Evolutionary conservation across 2,797 vertebrate species (phyloP), one percentile per base, ranked within the genome.

Genomic region (Eulemur mongoz): DNA sequence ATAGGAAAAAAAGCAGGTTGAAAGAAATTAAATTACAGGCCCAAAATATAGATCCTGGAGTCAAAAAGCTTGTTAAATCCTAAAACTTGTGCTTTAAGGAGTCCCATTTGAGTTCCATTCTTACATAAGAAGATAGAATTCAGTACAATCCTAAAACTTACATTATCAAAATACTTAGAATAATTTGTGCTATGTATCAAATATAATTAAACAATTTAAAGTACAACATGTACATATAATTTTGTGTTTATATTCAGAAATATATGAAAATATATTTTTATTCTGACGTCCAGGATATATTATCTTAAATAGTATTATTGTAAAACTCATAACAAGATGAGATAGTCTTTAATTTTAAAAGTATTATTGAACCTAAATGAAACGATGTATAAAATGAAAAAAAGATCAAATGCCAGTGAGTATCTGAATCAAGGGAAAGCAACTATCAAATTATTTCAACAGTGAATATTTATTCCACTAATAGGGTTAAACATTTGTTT

Each of bases 401-500:
- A 89, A 87, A 89, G 23, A 70, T 30, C 79, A 94, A 94, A 89
- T 83, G 15, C 32, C 69, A 96, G 63, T 22, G 82, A 65, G 30
- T 45, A 23, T 94, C 13, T 87, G 86, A 89, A 75, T 54, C 79
- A 97, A 69, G 23, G 14, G 4, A 94, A 57, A 48, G 52, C 35
- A 91, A 95, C 95, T 90, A 93, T 22, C 54, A 81, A 94, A 90
- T 89, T 88, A 92, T 92, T 94, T 87, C 93, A 94, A 57, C 48
- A 94, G 59, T 93, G 73, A 96, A 91, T 92, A 97, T 94, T 76
- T 91, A 80, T 93, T 89, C 35, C 4, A 0, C 30, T 87, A 96
- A 90, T 84, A 87, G 75, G 45, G 75, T 95, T 94, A 96, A 97
- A 96, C 90, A 92, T 95, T 97, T 96, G 38, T 94, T 97, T 94